Evolutionary conservation across 2,113 vertebrate genomes (phyloP), one percentile per base, ranked within the genome.

Genomic region (Gobio gobio): DNA sequence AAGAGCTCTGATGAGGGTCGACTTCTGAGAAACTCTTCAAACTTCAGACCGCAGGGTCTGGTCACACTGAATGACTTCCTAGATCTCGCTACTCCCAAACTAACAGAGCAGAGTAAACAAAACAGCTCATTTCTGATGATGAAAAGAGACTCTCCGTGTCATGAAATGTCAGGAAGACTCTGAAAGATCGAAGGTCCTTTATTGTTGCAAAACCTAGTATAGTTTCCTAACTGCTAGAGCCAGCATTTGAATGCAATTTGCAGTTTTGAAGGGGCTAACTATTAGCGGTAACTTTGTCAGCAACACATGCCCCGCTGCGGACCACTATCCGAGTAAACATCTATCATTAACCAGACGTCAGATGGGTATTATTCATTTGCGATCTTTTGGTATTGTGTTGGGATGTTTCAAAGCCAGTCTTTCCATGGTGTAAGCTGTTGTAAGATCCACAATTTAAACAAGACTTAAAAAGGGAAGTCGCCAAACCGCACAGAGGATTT

Each of bases 31-130:
- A 73, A 16, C 26, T 64, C 12, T 12, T n/a, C 18, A 74, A 82
- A 84, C 73, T 45, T 77, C 45, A 83, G 85, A 76, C 79, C 61
- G 83, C 16, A 47, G 24, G 45, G 18, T 74, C 77, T 49, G 54
- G 59, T 82, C 85, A 73, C 54, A 66, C 70, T 83, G 83, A 89
- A 83, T 63, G 22, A 54, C 78, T 84, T 86, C 82, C 81, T 78
- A 63, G 83, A 76, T 56, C 8, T 54, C 40, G 0, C 16, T 40
- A 33, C 75, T 87, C 49, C 45, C 56, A 56, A 79, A 78, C 58
- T 56, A 68, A 78, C 68, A 12, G 64, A 87, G 64, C 20, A 82
- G 43, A 78, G 36, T 79, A 81, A 89, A 79, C 56, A 76, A 70
- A 56, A 70, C 82, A 2, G 84, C 74, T 87, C 22, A 22, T 36